Percentiles rank a stretch among this genome's conserved stretches.
Evolutionary conservation across 92 coral and sea anemone species (phyloP).

Genomic region (Scolanthus callimorphus): DNA sequence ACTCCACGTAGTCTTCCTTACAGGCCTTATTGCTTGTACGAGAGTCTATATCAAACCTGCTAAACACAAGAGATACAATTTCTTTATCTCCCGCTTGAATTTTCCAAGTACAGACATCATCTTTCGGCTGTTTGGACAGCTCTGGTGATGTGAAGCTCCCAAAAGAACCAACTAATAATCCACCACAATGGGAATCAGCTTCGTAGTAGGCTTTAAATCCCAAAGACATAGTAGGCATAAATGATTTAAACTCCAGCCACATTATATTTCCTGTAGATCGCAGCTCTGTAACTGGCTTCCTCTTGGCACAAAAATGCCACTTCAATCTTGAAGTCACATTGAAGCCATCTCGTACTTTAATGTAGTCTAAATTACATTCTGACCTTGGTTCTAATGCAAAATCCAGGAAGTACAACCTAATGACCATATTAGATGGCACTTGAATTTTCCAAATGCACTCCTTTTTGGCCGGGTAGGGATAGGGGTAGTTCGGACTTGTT

Average conservation of each 20-base stretch:
- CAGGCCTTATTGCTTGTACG: too few species aligned
- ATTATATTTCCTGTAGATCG: slow-evolving; percentile 63
- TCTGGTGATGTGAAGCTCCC: slow-evolving; percentile 79
- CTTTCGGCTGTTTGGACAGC: slow-evolving; percentile 21
- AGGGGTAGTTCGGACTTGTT: slow-evolving; percentile 59
- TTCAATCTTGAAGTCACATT: slow-evolving; percentile 39
- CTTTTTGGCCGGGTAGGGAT: slow-evolving; percentile 52
- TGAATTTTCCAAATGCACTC: slow-evolving; percentile 58
- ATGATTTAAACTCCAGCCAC: slow-evolving; percentile 57
- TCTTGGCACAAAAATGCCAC: slow-evolving; percentile 64
- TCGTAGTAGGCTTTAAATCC: slow-evolving; percentile 52
- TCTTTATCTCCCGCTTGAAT: slow-evolving; percentile 55
- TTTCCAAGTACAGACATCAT: slow-evolving; percentile 70
- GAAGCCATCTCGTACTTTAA: slow-evolving; percentile 64
- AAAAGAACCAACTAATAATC: slow-evolving; percentile 32
- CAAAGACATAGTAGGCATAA: slow-evolving; percentile 27
- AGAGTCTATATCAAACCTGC: slow-evolving; percentile 41
- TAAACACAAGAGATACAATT: slow-evolving; percentile 52
- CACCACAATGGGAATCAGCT: slow-evolving; percentile 67
- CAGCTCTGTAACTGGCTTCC: slow-evolving; percentile 31
- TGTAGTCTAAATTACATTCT: slow-evolving; percentile 55
- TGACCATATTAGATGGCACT: slow-evolving; percentile 62
- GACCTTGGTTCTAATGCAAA: slow-evolving; percentile 49
- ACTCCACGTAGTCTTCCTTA: slow-evolving; percentile 41
- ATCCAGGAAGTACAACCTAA: slow-evolving; percentile 36